phyloP scores from a whole-genome alignment of 2,797 vertebrate genomes.

The Spinus olivaceus region DNA sequence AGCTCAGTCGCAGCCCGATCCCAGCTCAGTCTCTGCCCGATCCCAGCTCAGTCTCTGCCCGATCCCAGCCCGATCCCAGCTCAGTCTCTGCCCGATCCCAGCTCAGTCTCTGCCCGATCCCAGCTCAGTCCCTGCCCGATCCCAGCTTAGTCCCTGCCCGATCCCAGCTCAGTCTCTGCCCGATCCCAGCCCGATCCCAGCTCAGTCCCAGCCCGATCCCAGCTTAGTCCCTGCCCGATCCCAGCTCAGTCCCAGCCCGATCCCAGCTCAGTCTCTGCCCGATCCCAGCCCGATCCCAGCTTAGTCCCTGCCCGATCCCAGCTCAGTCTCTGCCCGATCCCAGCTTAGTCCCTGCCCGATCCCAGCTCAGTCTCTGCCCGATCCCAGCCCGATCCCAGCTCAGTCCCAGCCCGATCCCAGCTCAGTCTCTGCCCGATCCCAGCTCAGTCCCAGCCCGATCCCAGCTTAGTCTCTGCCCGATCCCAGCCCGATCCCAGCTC shows the following conservation, averaged over 20 bases:
- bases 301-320: no score
- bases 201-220: no score
- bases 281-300: no score
- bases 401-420: fast-evolving
- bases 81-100: fast-evolving
- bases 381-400: fast-evolving
- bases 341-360: no score
- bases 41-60: fast-evolving
- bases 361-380: fast-evolving
- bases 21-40: fast-evolving
- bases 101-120: no score
- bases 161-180: no score
- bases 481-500: not conserved
- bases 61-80: no score
- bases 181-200: fast-evolving
- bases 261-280: fast-evolving
- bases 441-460: fast-evolving
- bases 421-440: fast-evolving
- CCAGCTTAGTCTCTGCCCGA: no score
- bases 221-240: not conserved
- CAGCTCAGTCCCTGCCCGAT: no score
- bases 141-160: not conserved
- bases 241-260: not conserved
- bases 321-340: no score
- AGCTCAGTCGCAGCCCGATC: fast-evolving